These are phyloP conservation scores for Sus scrofa DNA, from an alignment of 2,113 vertebrate species.

Conservation along the genomic window T2T-Sscrofa CM000819.6:94897501-94898000, in stretches of 20 bases:
- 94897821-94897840: not conserved
- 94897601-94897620: not conserved
- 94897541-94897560: not conserved
- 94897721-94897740: not conserved
- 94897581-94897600: not conserved
- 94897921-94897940: not conserved
- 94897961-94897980: not conserved
- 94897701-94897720: not conserved
- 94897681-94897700: not conserved
- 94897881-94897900: not conserved
- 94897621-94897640: not conserved
- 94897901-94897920: not conserved
- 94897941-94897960: not conserved
- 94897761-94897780: not conserved
- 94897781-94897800: not conserved
- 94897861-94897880: not conserved
- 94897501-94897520: not conserved
- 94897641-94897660: not conserved
- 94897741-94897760: not conserved
- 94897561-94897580: not conserved
- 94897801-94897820: not conserved
- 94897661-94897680: not conserved
- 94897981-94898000: not conserved
- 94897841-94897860: not conserved
- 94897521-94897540: not conserved